Conservation (phyloP, 2,797 vertebrate species). For the Lutjanus campechanus region DNA sequence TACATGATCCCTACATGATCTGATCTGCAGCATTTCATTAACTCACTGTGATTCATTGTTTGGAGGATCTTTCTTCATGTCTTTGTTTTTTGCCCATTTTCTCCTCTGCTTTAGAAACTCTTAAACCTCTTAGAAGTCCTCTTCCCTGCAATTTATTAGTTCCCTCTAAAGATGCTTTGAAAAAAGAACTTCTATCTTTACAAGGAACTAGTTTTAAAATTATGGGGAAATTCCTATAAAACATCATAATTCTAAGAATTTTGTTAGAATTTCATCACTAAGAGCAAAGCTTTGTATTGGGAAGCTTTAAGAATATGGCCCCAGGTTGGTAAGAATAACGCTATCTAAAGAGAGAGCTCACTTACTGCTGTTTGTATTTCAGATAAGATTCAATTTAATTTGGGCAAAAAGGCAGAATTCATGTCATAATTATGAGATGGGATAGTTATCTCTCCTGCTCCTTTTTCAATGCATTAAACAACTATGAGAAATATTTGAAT, state of each 20-base stretch:
- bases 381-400: neutral
- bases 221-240: neutral
- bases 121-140: neutral
- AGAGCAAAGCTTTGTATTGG: neutral
- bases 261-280: neutral
- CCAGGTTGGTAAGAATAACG: neutral
- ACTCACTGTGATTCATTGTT: neutral
- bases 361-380: neutral
- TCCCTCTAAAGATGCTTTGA: neutral
- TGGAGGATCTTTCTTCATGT: neutral
- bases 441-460: neutral
- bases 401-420: too few species aligned
- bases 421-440: neutral
- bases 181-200: neutral
- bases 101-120: neutral
- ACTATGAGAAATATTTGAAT: neutral
- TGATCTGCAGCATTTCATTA: neutral
- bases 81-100: neutral
- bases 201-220: neutral
- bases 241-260: too few species aligned
- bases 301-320: too few species aligned
- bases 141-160: neutral
- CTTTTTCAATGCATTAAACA: neutral
- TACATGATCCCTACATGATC: neutral
- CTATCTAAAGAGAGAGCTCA: neutral